phyloP scores from a whole-genome alignment of 2,888 invertebrate genomes.

The Ctenicera cuprea region DNA sequence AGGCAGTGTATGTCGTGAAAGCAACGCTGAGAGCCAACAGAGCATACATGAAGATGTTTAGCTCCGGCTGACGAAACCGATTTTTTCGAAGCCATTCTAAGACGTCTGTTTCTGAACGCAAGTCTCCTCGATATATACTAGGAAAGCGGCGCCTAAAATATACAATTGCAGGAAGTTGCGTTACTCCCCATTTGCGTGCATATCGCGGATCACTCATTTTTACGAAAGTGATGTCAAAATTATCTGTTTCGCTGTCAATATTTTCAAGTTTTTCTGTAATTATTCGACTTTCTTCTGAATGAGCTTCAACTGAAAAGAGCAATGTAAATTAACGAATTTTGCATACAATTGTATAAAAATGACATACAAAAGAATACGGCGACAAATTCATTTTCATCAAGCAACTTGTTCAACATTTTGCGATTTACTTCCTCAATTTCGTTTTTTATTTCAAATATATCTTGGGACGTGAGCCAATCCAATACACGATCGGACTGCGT shows the following conservation, averaged over 20 bases:
- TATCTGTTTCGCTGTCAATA: slow-evolving; percentile 96
- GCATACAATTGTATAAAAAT: neutral
- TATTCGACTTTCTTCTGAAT: slow-evolving; percentile 86
- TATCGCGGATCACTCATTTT: slow-evolving; percentile 95
- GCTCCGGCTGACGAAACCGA: slow-evolving; percentile 92
- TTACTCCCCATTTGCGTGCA: slow-evolving; percentile 95
- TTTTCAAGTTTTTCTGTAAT: slow-evolving; percentile 92
- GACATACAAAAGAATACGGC: slow-evolving; percentile 96
- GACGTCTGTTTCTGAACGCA: slow-evolving; percentile 89
- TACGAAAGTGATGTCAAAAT: slow-evolving; percentile 94
- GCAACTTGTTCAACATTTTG: slow-evolving; percentile 95
- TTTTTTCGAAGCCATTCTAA: slow-evolving; percentile 95
- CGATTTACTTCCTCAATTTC: slow-evolving; percentile 98
- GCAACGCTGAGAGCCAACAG: slow-evolving; percentile 89
- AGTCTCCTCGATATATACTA: slow-evolving; percentile 92
- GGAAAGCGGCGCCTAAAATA: slow-evolving; percentile 95
- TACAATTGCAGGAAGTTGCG: slow-evolving; percentile 91
- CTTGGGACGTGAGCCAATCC: slow-evolving; percentile 94
- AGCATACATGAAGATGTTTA: slow-evolving; percentile 96
- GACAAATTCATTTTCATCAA: slow-evolving; percentile 96
- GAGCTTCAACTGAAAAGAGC: slow-evolving; percentile 82
- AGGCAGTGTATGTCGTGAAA: slow-evolving; percentile 92
- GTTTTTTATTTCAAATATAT: slow-evolving; percentile 95
- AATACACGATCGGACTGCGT: slow-evolving; percentile 90
- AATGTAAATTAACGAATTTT: slow-evolving; percentile 2